Conservation (phyloP, 1,140 invertebrate genomes). For the Heliconius eleuchia region DNA sequence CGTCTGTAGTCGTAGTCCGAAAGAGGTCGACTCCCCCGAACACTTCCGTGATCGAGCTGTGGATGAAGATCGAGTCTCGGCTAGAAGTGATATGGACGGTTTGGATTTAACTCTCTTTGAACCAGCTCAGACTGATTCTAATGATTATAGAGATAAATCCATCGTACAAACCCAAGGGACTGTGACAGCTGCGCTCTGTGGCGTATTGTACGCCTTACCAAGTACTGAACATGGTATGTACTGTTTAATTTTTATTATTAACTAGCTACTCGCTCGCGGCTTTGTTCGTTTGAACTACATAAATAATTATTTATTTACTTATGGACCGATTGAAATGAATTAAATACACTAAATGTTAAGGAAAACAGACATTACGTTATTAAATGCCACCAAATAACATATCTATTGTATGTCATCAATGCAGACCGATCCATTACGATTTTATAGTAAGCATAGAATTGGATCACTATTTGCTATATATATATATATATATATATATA, state of each 20-base stretch:
- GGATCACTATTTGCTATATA: too few species aligned
- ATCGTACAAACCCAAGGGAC: conserved; percentile 61
- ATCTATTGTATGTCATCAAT: background rate
- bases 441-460: too few species aligned
- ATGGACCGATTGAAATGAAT: too few species aligned
- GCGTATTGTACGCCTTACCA: conserved; percentile 66
- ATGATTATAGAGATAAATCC: conserved; percentile 51
- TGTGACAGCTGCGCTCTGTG: conserved; percentile 58
- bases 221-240: conserved; percentile 64
- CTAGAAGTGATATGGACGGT: conserved; percentile 85
- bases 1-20: conserved; percentile 77
- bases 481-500: too few species aligned
- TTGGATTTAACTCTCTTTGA: conserved; percentile 86
- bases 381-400: background rate
- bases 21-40: conserved; percentile 76
- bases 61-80: conserved; percentile 74
- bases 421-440: too few species aligned
- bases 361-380: too few species aligned
- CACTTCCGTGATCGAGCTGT: conserved; percentile 68
- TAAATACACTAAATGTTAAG: too few species aligned
- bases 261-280: background rate
- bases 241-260: background rate
- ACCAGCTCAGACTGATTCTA: conserved; percentile 78
- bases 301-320: too few species aligned
- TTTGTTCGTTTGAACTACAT: too few species aligned